Base-by-base conservation (phyloP, 2,113 vertebrate species). In the Lonchura striata region DNA sequence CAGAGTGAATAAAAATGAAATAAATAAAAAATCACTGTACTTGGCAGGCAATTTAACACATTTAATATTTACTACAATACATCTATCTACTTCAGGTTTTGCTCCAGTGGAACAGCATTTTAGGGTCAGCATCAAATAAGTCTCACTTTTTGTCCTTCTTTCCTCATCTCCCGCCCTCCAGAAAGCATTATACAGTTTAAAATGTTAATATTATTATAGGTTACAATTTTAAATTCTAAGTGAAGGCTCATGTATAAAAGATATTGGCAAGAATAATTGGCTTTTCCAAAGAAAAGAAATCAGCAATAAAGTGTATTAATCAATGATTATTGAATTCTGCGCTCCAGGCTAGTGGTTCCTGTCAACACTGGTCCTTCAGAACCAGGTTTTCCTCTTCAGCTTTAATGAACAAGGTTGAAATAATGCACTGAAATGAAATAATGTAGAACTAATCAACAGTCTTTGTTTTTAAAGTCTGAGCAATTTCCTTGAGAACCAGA, bases 321-420 rank as follows among this genome's bases (percentile, higher is more conserved):
- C 97, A 97, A 97, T 96, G 91, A 83, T 91, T 97, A 98, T 91
- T 98, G 96, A 96, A 96, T 97, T 95, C 84, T 82, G 49, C 85
- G 92, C 96, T 96, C 71, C 71, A 97, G 88, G 91, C 88, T 96
- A 97, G 64, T 95, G 86, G 54, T 72, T 97, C 93, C 94, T 95
- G 92, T 95, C 89, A 96, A 96, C 63, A 80, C 10, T 28, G 78
- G 88, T 96, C 94, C 94, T 97, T 97, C 90, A 97, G 89, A 95
- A 53, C 49, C 81, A 92, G 74, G 91, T 88, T 97, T 94, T 94
- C 87, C 86, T 97, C 95, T 97, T 97, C 82, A 78, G 57, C 84
- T 95, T 95, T 97, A 97, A 98, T 90, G 69, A 98, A 97, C 75
- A 97, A 95, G 79, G 91, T 84, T 96, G 90, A 95, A 97, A 90